Base-by-base conservation (phyloP, 2,797 vertebrate species). In the Hemitrygon akajei region DNA sequence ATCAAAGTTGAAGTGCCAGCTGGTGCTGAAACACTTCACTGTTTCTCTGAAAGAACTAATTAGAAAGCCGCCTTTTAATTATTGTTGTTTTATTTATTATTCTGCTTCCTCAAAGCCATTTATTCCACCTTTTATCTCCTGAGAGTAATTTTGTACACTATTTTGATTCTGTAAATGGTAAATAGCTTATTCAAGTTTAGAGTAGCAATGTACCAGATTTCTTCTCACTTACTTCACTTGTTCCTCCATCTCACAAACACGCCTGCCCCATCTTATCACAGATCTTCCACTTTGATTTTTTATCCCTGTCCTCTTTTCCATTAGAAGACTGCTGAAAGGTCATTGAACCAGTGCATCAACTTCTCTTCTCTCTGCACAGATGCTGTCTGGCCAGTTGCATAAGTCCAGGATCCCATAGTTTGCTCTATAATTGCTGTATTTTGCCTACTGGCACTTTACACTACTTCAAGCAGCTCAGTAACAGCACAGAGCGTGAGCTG, bases 11-110 rank as follows among this genome's bases (percentile, higher is more conserved):
- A 89, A 69, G 60, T 69, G 86, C n/a, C 86, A 89, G 86, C 86
- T 89, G 86, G 86, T n/a, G n/a, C 60, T 89, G 86, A 37, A 69
- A 89, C 86, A 89, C 86, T 89, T 89, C 60, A 89, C 60, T 69
- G 86, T 89, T 89, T 89, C 86, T 66, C 86, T 37, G 86, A 89
- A 37, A 89, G 37, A 89, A 60, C 86, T 89, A 66, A 89, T 89
- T 89, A 89, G n/a, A 66, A 60, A 37, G 86, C 86, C 63, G 30
- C 66, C 86, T 89, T 89, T 66, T 89, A 89, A 89, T 89, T 89
- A 89, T 69, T 89, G 86, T 69, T 30, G 25, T 69, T 60, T 89
- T 69, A 66, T 89, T 89, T 89, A 69, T 89, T 69, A 89, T 89
- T 89, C 60, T 37, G n/a, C 60, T 37, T 89, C 66, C 60, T 89